Base-by-base conservation (phyloP, 2,113 vertebrate genomes). In the Sinocyclocheilus maitianheensis region DNA sequence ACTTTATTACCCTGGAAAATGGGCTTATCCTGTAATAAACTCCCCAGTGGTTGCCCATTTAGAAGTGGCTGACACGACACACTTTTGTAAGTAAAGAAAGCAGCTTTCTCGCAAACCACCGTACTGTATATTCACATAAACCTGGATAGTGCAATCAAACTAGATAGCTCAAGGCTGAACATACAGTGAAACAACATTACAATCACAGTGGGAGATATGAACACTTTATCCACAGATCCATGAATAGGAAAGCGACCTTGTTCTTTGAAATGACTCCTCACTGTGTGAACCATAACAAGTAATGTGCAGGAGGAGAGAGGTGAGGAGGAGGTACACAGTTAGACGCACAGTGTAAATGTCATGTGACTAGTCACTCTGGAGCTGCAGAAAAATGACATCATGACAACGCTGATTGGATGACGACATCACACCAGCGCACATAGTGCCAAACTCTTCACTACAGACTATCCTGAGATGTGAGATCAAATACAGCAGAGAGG, bases 231-330 rank as follows among this genome's bases (percentile, higher is more conserved):
- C 24, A 51, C 63, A 82, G 26, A 71, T 71, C 81, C 26, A 12
- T 55, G 81, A 82, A 71, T 53, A 71, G 48, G 81, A 82, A 82
- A 71, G 63, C 18, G 11, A 71, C 63, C 81, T 82, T 82, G 81
- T 48, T 81, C 14, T 2, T 20, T 34, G 8, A 34, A 77, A 77
- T 77, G 55, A 77, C 51, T 53, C 9, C 51, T 55, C 51, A 18
- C 48, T 53, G 48, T 77, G 51, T 77, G 76, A 77, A 34, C 48
- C 9, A 55, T 26, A 55, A 77, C 76, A 77, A 55, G 74, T 77
- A 55, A 77, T 53, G 24, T 55, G 75, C 75, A 77, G 14, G 24
- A 77, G 75, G 46, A 77, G 26, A 26, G 26, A 26, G 75, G 75
- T 30, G 46, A 77, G 14, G 46, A 77, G 43, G 5, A 77, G 76